Evolutionary conservation across 2,797 vertebrate genomes (phyloP).

Genomic region (Neostethus bicornis): DNA sequence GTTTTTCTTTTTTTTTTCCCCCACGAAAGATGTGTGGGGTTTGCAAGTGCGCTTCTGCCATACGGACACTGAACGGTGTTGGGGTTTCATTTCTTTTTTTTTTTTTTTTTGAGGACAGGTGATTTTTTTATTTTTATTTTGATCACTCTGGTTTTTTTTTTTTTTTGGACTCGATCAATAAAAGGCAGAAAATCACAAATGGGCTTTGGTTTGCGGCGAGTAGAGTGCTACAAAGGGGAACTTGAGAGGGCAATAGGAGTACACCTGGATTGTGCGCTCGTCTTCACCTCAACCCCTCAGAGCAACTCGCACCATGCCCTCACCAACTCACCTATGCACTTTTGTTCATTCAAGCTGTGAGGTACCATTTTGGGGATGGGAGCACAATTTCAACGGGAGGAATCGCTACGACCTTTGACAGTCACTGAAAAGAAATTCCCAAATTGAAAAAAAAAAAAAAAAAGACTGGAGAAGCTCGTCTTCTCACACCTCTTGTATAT

Average conservation of each 20-base stretch:
- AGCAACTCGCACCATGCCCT: conserved; percentile 72
- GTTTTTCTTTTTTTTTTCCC: conserved; percentile 57
- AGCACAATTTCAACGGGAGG: conserved; percentile 76
- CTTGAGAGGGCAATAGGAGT: conserved; percentile 46
- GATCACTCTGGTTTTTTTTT: too few species aligned
- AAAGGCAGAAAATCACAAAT: conserved; percentile 61
- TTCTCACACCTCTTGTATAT: conserved; percentile 78
- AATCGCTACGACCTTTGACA: conserved; percentile 64
- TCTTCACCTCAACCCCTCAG: conserved; percentile 59
- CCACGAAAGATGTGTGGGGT: conserved; percentile 66
- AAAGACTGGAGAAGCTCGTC: conserved; percentile 70
- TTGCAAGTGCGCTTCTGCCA: conserved; percentile 81
- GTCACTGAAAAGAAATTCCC: conserved; percentile 67
- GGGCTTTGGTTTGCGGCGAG: conserved; percentile 60
- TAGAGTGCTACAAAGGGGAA: conserved; percentile 57
- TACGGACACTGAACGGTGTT: conserved; percentile 70
- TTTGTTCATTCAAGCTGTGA: conserved; percentile 86
- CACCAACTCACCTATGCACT: conserved; percentile 85
- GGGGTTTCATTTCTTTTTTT: conserved; percentile 20
- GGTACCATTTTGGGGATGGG: conserved; percentile 79
- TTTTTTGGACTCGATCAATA: conserved; percentile 54
- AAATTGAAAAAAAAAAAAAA: conserved; percentile 70
- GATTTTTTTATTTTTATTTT: not conserved
- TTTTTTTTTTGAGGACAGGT: conserved; percentile 51
- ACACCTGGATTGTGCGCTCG: conserved; percentile 45